Conservation (phyloP, 2,888 invertebrate species). For the Diarsia dahlii region DNA sequence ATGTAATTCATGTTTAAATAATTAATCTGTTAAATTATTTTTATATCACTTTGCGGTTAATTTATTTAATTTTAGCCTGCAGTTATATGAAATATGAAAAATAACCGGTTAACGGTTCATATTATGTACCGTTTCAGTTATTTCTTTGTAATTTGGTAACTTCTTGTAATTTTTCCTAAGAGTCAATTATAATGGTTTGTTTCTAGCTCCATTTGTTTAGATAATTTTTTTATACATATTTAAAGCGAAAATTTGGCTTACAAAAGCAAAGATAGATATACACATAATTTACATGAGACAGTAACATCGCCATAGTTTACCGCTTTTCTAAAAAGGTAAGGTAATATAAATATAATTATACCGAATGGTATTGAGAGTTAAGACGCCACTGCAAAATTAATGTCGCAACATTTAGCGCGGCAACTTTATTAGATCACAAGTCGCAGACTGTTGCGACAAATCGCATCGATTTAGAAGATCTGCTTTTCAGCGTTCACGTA, state of each 20-base stretch:
- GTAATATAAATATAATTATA: not conserved
- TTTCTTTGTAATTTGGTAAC: not conserved
- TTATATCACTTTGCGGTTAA: not conserved
- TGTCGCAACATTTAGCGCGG: not conserved
- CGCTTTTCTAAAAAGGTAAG: not conserved
- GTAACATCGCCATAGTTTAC: not conserved
- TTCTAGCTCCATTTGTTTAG: not conserved
- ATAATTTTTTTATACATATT: too few relatives aligned
- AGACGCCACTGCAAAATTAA: not conserved
- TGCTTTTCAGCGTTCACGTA: slow-evolving; percentile 6
- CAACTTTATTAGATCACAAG: not conserved
- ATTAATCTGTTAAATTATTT: not conserved
- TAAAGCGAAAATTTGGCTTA: not conserved
- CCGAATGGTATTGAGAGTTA: not conserved
- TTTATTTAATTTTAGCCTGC: not conserved
- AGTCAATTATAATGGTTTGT: not conserved
- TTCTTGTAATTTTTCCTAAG: not conserved
- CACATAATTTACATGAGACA: not conserved
- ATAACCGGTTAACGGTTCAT: not conserved
- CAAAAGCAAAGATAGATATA: slow-evolving; percentile 1
- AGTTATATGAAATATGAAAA: not conserved
- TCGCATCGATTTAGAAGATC: not conserved
- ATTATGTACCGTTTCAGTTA: not conserved
- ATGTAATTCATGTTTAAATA: not conserved
- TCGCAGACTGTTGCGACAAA: not conserved